These are phyloP conservation scores for Nycteola revayana DNA, from an alignment of 2,888 invertebrate species.

Conservation along the genomic window DNA sequence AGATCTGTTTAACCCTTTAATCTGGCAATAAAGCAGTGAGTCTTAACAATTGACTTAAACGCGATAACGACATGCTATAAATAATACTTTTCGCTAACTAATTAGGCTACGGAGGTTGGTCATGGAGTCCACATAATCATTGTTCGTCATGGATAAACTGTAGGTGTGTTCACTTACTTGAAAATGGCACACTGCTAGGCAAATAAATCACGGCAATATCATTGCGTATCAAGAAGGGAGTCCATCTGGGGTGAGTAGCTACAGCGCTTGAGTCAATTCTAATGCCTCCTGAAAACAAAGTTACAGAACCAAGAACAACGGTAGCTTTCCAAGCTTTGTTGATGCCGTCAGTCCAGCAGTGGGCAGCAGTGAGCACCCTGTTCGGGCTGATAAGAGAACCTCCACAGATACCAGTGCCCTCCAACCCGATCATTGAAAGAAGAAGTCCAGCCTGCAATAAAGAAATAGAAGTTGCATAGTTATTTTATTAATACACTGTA, in stretches of 20 bases:
- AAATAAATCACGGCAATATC: conserved; percentile 52
- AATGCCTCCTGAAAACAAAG: conserved; percentile 46
- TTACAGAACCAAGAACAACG: conserved; percentile 48
- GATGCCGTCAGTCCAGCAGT: conserved; percentile 59
- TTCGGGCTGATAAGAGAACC: conserved; percentile 41
- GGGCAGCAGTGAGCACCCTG: conserved; percentile 54
- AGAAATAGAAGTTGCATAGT: no score
- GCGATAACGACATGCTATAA: no score
- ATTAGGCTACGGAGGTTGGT: no score
- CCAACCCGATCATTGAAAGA: conserved; percentile 10
- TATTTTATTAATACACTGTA: no score
- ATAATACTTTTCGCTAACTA: no score
- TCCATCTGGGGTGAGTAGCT: conserved; percentile 44
- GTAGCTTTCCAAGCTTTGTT: conserved; percentile 47
- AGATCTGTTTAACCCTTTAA: no score
- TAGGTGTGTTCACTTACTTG: no score
- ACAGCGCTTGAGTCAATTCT: conserved; percentile 41
- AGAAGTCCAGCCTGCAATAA: conserved; percentile 30
- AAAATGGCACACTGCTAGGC: conserved; percentile 26
- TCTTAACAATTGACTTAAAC: no score
- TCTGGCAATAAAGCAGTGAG: no score
- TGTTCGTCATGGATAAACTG: no score
- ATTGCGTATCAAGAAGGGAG: conserved; percentile 39
- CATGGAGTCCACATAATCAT: no score
- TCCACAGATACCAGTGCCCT: conserved; percentile 46